Conservation (phyloP, 1,140 invertebrate species). For the Aphelinus certus region DNA sequence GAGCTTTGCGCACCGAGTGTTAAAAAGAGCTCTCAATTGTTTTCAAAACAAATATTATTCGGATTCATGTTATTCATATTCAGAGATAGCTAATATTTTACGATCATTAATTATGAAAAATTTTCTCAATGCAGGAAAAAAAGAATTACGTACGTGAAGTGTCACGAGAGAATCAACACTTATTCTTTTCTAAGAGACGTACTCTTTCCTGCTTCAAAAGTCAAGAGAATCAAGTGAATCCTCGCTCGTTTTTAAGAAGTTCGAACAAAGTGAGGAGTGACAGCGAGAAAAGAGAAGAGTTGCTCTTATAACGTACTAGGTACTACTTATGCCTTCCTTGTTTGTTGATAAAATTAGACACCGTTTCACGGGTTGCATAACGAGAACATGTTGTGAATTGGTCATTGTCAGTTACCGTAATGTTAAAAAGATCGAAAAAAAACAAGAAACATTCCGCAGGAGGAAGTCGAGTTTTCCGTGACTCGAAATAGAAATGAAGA, state of each 20-base stretch:
- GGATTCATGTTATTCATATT: too few relatives aligned
- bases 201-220: conserved; percentile 12
- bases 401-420: conserved; percentile 28
- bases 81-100: too few relatives aligned
- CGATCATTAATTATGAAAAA: background rate
- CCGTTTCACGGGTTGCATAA: conserved; percentile 18
- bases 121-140: conserved; percentile 20
- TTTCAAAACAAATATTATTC: too few relatives aligned
- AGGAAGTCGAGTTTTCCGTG: conserved; percentile 4
- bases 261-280: conserved; percentile 14
- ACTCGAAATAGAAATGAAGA: conserved; percentile 22
- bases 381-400: conserved; percentile 27
- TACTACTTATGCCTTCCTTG: conserved; percentile 36
- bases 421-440: conserved; percentile 16
- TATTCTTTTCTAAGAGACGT: conserved; percentile 13
- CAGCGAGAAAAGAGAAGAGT: conserved; percentile 2
- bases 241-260: conserved; percentile 37
- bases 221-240: conserved; percentile 30
- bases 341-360: conserved; percentile 34
- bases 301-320: conserved; percentile 21
- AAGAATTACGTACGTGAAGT: conserved; percentile 7
- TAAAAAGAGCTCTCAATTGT: too few relatives aligned
- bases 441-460: conserved; percentile 20
- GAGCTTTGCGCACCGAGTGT: too few relatives aligned
- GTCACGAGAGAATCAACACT: conserved; percentile 16